Evolutionary conservation across 2,888 invertebrate species (phyloP).

Genomic region (Odontomyia ornata): DNA sequence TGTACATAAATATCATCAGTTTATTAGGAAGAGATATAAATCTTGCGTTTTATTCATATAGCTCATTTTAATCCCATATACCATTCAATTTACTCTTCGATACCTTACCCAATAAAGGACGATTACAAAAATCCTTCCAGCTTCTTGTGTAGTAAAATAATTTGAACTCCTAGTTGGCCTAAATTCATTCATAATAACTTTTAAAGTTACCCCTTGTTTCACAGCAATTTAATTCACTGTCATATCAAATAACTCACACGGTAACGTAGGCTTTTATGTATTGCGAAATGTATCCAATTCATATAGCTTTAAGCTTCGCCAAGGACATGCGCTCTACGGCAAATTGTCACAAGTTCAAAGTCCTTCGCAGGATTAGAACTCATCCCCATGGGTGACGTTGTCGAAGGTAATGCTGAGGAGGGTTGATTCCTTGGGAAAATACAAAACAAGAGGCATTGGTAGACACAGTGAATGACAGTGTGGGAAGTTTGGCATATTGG

Average conservation of each 20-base stretch:
- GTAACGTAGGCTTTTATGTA: background rate
- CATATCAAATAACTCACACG: too few relatives aligned
- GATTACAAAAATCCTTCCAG: too few relatives aligned
- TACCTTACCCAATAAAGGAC: too few relatives aligned
- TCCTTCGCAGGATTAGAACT: background rate
- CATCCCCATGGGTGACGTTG: background rate
- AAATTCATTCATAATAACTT: background rate
- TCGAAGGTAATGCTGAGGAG: background rate
- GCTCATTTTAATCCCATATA: too few relatives aligned
- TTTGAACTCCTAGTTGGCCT: too few relatives aligned
- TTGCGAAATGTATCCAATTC: too few relatives aligned
- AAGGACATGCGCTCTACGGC: background rate
- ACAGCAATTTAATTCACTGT: background rate
- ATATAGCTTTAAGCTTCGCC: background rate
- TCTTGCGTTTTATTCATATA: too few relatives aligned
- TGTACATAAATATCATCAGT: too few relatives aligned
- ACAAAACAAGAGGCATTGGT: background rate
- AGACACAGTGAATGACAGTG: background rate
- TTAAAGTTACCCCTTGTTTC: background rate
- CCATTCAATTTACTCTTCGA: too few relatives aligned
- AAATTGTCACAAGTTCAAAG: conserved; percentile 4
- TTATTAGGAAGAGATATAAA: too few relatives aligned
- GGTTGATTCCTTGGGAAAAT: background rate
- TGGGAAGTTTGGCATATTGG: conserved; percentile 10
- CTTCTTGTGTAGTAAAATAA: too few relatives aligned